A percentile compares a stretch with the other conserved stretches of the same genome.
phyloP scores from a whole-genome alignment of 2,797 vertebrate species.

The Tauraco hartlaubi region DNA sequence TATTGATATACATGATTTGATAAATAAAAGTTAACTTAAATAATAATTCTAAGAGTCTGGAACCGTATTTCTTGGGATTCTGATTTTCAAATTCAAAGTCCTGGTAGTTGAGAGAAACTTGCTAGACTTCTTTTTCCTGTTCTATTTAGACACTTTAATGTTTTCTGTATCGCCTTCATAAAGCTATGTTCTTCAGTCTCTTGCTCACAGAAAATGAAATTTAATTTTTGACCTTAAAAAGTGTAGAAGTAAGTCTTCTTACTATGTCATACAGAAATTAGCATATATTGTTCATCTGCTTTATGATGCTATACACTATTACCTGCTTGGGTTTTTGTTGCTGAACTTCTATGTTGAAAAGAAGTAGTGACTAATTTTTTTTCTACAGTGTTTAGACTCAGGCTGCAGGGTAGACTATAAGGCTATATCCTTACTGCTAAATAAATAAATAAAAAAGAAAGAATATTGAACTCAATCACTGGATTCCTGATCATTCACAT shows the following conservation, averaged over 20 bases:
- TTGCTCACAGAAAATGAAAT: neutral
- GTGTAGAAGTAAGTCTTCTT: neutral
- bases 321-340: neutral
- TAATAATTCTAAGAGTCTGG: neutral
- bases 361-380: neutral
- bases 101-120: neutral
- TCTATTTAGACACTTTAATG: neutral
- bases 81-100: neutral
- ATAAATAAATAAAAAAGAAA: neutral
- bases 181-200: neutral
- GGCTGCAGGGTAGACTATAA: neutral
- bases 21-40: slow-evolving; percentile 36
- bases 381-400: neutral
- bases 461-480: neutral
- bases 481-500: neutral
- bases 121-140: neutral
- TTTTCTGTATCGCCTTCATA: neutral
- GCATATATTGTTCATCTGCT: neutral
- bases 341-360: neutral
- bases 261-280: neutral
- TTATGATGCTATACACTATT: neutral
- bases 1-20: neutral
- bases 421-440: neutral
- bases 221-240: neutral
- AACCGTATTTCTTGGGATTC: neutral